These are phyloP conservation scores for Cinara cedri DNA, from an alignment of 2,888 invertebrate species.

Conservation along the genomic window DNA sequence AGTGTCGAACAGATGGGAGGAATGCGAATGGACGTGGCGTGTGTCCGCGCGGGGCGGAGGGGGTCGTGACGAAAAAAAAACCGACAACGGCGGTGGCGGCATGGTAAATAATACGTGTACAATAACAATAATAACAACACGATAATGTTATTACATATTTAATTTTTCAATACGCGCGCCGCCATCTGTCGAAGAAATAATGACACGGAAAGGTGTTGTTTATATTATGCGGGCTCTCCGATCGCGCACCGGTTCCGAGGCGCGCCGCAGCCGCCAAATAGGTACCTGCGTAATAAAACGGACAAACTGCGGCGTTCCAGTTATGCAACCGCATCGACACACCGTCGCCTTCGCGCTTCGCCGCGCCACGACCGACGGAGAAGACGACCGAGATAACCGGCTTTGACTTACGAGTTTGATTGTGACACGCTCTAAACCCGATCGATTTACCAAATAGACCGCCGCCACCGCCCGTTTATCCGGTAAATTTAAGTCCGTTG, in stretches of 20 bases:
- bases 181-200: constrained; percentile 27
- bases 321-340: constrained; percentile 32
- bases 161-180: constrained; percentile 9
- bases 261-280: too few species aligned
- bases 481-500: too few species aligned
- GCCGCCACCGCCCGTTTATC: not conserved
- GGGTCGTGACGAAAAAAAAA: constrained; percentile 23
- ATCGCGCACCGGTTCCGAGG: not conserved
- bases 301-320: constrained; percentile 36
- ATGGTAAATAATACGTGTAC: constrained; percentile 13
- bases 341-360: too few species aligned
- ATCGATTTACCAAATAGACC: not conserved
- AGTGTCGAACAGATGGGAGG: constrained; percentile 56
- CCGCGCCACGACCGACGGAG: too few species aligned
- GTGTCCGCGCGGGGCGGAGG: not conserved
- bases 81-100: constrained; percentile 26
- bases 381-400: too few species aligned
- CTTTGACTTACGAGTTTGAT: too few species aligned
- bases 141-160: not conserved
- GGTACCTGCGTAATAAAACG: not conserved
- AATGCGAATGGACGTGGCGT: constrained; percentile 22
- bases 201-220: constrained; percentile 12
- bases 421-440: too few species aligned
- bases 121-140: not conserved
- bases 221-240: not conserved